Evolutionary conservation across 2,113 vertebrate genomes (phyloP).

Genomic region (Labrus mixtus): DNA sequence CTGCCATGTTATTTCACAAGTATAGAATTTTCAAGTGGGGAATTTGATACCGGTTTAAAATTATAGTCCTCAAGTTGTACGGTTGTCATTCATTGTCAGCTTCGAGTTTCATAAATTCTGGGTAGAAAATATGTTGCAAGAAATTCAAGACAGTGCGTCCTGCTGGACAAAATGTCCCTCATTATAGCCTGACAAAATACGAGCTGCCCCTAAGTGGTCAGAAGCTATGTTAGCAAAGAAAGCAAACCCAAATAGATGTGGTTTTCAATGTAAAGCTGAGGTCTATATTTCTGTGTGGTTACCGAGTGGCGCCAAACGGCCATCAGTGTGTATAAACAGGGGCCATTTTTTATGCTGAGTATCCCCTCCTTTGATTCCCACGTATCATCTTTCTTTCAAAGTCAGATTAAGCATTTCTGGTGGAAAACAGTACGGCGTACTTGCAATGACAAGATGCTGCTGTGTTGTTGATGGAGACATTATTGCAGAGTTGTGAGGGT

Average conservation of each 20-base stretch:
- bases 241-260: slow-evolving; percentile 82
- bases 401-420: not conserved
- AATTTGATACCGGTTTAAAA: slow-evolving; percentile 58
- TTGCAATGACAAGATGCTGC: slow-evolving; percentile 16
- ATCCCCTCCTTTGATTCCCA: slow-evolving; percentile 58
- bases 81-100: slow-evolving; percentile 53
- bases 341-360: slow-evolving; percentile 66
- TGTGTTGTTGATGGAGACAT: not conserved
- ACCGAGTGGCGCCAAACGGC: slow-evolving; percentile 72
- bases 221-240: slow-evolving; percentile 74
- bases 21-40: slow-evolving; percentile 32
- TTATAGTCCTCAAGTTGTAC: slow-evolving; percentile 47
- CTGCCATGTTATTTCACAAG: slow-evolving; percentile 59
- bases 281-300: slow-evolving; percentile 74
- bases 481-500: not conserved
- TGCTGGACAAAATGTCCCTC: slow-evolving; percentile 63
- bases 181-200: slow-evolving; percentile 75
- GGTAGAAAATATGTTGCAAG: slow-evolving; percentile 30
- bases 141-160: slow-evolving; percentile 46
- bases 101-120: slow-evolving; percentile 59
- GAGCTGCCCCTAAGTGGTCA: slow-evolving; percentile 73
- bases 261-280: slow-evolving; percentile 81
- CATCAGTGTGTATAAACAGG: slow-evolving; percentile 70
- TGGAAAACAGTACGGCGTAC: slow-evolving; percentile 6
- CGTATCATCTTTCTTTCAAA: slow-evolving; percentile 39